A percentile compares a stretch with the other conserved stretches of the same genome.
These are phyloP conservation scores for Tetramorium parvispinum DNA, from an alignment of 1,140 invertebrate genomes.

Conservation along the genomic window DNA sequence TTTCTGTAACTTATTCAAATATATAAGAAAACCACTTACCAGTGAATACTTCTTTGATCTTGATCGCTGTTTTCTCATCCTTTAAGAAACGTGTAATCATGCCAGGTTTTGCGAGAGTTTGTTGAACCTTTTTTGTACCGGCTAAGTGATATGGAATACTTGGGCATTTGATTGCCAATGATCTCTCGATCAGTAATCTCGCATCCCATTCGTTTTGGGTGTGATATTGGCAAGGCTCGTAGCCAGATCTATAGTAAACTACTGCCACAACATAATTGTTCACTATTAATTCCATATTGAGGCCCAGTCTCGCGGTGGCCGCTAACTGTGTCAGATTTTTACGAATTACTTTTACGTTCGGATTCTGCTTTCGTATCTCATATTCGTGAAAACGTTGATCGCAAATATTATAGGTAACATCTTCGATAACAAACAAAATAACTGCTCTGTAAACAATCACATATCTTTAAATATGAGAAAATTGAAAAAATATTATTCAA, in stretches of 20 bases:
- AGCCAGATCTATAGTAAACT: slow-evolving; percentile 96
- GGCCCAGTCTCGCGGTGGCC: slow-evolving; percentile 85
- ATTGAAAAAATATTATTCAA: background rate
- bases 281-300: slow-evolving; percentile 87
- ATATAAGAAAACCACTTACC: slow-evolving; percentile 78
- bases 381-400: slow-evolving; percentile 96
- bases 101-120: slow-evolving; percentile 91
- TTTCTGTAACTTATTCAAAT: background rate
- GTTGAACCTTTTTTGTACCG: slow-evolving; percentile 95
- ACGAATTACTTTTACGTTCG: slow-evolving; percentile 90
- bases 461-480: background rate
- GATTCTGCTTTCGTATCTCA: slow-evolving; percentile 90
- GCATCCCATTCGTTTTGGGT: slow-evolving; percentile 93
- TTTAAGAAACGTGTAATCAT: slow-evolving; percentile 90
- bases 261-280: slow-evolving; percentile 92
- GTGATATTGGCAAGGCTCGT: slow-evolving; percentile 94
- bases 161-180: slow-evolving; percentile 96
- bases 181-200: slow-evolving; percentile 93
- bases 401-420: slow-evolving; percentile 94
- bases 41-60: slow-evolving; percentile 93
- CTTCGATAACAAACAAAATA: slow-evolving; percentile 95
- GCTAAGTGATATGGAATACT: slow-evolving; percentile 94
- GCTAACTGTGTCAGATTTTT: slow-evolving; percentile 89
- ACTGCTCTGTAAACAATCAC: slow-evolving; percentile 85
- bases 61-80: slow-evolving; percentile 66